These are phyloP conservation scores for Clinocottus analis DNA, from an alignment of 2,113 vertebrate genomes.

Conservation along the genomic window DNA sequence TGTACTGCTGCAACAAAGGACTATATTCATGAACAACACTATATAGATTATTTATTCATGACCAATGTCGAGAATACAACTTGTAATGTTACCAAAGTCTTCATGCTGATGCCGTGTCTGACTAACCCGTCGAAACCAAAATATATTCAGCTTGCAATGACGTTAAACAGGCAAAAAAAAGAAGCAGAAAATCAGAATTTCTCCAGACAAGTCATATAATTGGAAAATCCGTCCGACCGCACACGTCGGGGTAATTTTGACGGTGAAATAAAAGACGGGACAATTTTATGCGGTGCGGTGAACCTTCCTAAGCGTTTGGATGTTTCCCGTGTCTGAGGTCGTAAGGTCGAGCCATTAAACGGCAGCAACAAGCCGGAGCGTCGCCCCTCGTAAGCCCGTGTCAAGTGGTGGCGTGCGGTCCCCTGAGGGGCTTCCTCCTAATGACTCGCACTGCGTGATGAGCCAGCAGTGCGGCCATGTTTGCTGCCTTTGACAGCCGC, in stretches of 20 bases:
- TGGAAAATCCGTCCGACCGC: not conserved
- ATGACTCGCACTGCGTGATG: constrained; percentile 40
- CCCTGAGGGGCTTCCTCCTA: constrained; percentile 32
- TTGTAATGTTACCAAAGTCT: not conserved
- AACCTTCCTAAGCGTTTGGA: not conserved
- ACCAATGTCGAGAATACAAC: not conserved
- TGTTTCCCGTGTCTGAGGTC: not conserved
- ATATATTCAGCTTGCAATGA: not conserved
- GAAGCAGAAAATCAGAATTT: no score
- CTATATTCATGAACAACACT: not conserved
- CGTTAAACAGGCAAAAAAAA: not conserved
- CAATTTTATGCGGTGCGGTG: not conserved
- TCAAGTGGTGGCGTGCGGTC: constrained; percentile 30
- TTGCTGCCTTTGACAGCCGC: constrained; percentile 50
- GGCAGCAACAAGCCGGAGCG: not conserved
- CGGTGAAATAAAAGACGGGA: not conserved
- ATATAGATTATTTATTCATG: not conserved
- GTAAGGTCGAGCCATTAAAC: constrained; percentile 22
- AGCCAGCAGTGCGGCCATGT: constrained; percentile 37
- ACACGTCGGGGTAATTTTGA: not conserved
- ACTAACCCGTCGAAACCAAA: not conserved
- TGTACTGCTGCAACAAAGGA: not conserved
- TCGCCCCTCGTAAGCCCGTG: constrained; percentile 9
- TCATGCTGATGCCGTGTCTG: not conserved
- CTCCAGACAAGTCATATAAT: not conserved